phyloP scores from a whole-genome alignment of 2,888 invertebrate genomes.

The Patella pellucida region DNA sequence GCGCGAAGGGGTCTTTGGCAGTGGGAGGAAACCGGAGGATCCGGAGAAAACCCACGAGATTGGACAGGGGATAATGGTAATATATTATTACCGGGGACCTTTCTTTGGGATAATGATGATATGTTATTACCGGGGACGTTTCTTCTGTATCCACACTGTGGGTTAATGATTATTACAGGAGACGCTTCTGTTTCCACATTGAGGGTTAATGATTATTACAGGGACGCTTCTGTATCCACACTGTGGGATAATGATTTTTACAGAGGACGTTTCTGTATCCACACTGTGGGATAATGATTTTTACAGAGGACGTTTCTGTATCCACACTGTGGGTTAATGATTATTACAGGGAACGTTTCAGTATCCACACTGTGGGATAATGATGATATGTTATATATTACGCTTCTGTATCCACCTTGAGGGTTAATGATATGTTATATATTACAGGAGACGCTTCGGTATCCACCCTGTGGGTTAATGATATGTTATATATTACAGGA shows the following conservation, averaged over 20 bases:
- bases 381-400: not conserved
- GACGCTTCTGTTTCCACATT: constrained; percentile 37
- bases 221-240: constrained; percentile 38
- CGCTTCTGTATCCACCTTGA: not conserved
- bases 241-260: not conserved
- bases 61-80: too few relatives aligned
- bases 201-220: constrained; percentile 40
- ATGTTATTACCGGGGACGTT: too few relatives aligned
- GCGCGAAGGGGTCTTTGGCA: too few relatives aligned
- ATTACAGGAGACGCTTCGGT: constrained; percentile 48
- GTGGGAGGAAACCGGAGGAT: too few relatives aligned
- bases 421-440: not conserved
- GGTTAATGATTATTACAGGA: constrained; percentile 34
- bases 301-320: too few relatives aligned
- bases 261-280: constrained; percentile 41
- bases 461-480: constrained; percentile 49
- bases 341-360: constrained; percentile 13
- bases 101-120: not conserved
- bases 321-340: constrained; percentile 55
- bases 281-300: constrained; percentile 56
- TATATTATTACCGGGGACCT: too few relatives aligned
- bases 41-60: too few relatives aligned
- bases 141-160: too few relatives aligned
- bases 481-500: constrained; percentile 20
- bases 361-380: not conserved